Evolutionary conservation across 2,113 vertebrate species (phyloP), one percentile per base, ranked within the genome.

Genomic region (Scalopus aquaticus): DNA sequence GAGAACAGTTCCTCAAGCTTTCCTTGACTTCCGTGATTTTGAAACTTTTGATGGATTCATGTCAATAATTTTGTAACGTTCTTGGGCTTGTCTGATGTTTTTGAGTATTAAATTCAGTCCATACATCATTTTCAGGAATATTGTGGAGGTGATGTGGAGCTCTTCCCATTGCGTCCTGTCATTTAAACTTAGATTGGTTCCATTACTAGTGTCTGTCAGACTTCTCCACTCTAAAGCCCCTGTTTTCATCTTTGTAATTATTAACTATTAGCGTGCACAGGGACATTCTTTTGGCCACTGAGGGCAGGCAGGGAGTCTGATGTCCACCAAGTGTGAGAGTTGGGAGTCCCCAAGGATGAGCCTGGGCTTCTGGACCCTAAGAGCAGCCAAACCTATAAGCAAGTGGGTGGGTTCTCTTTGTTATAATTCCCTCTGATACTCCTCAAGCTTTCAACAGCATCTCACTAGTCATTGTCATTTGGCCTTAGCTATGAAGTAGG

Each of bases 21-120:
- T 77, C 32, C 35, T 96, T 56, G 56, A 69, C 22, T 84, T 93
- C 56, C 35, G 37, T 42, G 69, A 80, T 78, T 78, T 90, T 82
- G 74, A 87, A 91, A 89, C 28, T 83, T 81, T 42, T 39, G 16
- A 73, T 88, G 73, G 74, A 81, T 24, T 62, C 32, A 30, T 35
- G 54, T 58, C 24, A 24, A 67, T 90, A 73, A 82, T 42, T 95
- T 74, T 74, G 22, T 72, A 60, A 89, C 69, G 73, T 76, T 37
- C 64, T 4, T 46, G 49, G 56, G 26, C 39, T 83, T 79, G 22
- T 62, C 80, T n/a, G n/a, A 73, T 62, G 62, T 39, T 85, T 69
- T 79, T 85, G 49, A 56, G 28, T 30, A 91, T 82, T 86, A 80
- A 19, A 44, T 69, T 91, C 20, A 56, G 69, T 4, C 44, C 82